Evolutionary conservation across 1,140 invertebrate species (phyloP), one percentile per base, ranked within the genome.

Genomic region (Drosophila jambulina): DNA sequence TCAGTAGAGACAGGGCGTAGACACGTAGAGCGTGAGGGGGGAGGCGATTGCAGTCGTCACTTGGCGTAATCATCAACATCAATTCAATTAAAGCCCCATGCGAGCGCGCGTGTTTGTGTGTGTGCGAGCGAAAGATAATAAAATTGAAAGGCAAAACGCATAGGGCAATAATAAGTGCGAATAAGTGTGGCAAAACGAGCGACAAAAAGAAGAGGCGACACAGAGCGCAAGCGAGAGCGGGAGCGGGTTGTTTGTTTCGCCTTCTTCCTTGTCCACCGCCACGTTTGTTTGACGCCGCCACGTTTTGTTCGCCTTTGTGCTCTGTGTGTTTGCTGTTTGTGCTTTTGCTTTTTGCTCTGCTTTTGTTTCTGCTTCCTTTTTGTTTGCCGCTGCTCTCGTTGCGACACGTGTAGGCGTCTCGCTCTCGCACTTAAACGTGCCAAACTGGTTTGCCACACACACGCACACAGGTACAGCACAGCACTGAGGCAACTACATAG

Each of bases 361-460:
- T 40, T 71, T 64, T 65, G 60, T 42, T 45, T 79, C 82, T 65
- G 78, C 78, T 90, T 81, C 81, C 78, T 90, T 81, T 76, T 79
- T 85, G 77, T 86, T 76, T 80, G 79, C 65, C 63, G 80, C 75
- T 65, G 65, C 38, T 74, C 75, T 61, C 61, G 49, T 38, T 60
- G 17, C n/a, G 38, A 72, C 53, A 45, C 49, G 75, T 58, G 56
- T 70, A 36, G 46, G 60, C 67, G 51, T 90, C 85, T 90, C 81
- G 71, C 75, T 86, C 78, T 72, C 67, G 64, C 80, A 81, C n/a
- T 56, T 72, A 87, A 87, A 87, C 83, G 83, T 87, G 83, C 85
- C 67, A 90, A 88, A 88, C 85, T 70, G 75, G 85, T 88, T 87
- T 88, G 81, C 68, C 46, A 45, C 65, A 71, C 58, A 68, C 36